Evolutionary conservation across 2,797 vertebrate genomes (phyloP).

Genomic region (Mus spretus): DNA sequence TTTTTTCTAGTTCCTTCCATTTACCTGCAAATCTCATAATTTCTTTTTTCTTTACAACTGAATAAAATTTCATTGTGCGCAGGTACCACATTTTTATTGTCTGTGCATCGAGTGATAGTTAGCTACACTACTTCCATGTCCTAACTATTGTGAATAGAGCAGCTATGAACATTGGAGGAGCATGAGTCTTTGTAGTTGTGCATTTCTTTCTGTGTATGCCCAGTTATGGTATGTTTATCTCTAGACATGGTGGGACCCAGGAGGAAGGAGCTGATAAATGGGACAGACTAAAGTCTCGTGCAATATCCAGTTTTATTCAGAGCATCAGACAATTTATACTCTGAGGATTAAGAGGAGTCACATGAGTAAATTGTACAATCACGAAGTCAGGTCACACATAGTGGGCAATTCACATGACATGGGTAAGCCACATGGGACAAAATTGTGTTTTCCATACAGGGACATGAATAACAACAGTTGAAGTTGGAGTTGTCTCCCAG

Average conservation of each 20-base stretch:
- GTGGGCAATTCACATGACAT: not conserved
- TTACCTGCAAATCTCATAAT: not conserved
- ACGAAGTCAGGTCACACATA: not conserved
- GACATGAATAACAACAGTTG: not conserved
- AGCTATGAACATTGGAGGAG: not conserved
- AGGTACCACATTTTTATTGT: not conserved
- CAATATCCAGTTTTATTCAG: not conserved
- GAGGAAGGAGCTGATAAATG: not conserved
- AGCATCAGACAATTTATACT: not conserved
- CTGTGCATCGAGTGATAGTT: not conserved
- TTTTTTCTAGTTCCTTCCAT: not conserved
- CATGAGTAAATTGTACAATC: not conserved
- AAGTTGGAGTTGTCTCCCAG: not conserved
- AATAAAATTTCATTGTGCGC: not conserved
- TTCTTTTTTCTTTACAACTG: not conserved
- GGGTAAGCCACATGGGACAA: not conserved
- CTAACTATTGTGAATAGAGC: not conserved
- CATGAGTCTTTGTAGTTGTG: not conserved
- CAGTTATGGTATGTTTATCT: not conserved
- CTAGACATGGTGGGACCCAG: not conserved
- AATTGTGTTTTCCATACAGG: not conserved
- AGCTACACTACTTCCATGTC: not conserved
- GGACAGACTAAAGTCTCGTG: not conserved
- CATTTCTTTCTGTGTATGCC: not conserved
- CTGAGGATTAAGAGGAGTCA: not conserved